phyloP scores from a whole-genome alignment of 1,140 invertebrate species.

The Diorhabda elongata region DNA sequence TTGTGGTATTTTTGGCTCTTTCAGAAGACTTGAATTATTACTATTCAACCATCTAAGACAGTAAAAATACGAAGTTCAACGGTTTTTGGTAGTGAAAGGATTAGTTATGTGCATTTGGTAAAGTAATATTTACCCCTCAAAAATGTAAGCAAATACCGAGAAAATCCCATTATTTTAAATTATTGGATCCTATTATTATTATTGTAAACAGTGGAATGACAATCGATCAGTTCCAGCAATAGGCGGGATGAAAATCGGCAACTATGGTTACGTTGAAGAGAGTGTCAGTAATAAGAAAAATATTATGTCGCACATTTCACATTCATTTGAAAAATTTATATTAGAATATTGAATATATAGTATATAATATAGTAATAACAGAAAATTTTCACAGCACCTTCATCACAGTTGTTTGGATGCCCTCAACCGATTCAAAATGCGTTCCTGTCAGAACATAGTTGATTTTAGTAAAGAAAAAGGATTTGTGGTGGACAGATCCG shows the following conservation, averaged over 20 bases:
- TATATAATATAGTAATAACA: too few species aligned
- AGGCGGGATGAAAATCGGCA: background rate
- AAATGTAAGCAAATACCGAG: slow-evolving; percentile 4
- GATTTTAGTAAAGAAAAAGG: too few species aligned
- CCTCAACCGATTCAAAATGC: too few species aligned
- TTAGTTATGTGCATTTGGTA: background rate
- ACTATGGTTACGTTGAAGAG: background rate
- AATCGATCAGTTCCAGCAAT: slow-evolving; percentile 10
- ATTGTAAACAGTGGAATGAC: background rate
- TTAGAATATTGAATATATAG: too few species aligned
- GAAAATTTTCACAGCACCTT: too few species aligned
- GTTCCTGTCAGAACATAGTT: too few species aligned
- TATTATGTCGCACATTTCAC: background rate
- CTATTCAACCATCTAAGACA: background rate
- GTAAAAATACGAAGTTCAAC: background rate
- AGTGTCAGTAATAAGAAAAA: background rate
- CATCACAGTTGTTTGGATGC: too few species aligned
- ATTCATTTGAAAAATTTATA: too few species aligned
- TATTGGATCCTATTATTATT: slow-evolving; percentile 1
- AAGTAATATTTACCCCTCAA: background rate
- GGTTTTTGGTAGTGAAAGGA: background rate
- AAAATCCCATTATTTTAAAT: slow-evolving; percentile 18
- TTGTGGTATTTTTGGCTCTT: background rate
- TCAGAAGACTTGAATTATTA: background rate
- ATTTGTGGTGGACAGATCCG: too few species aligned